Conservation (phyloP, 2,113 vertebrate species). For the Myrmophylax atrothorax region DNA sequence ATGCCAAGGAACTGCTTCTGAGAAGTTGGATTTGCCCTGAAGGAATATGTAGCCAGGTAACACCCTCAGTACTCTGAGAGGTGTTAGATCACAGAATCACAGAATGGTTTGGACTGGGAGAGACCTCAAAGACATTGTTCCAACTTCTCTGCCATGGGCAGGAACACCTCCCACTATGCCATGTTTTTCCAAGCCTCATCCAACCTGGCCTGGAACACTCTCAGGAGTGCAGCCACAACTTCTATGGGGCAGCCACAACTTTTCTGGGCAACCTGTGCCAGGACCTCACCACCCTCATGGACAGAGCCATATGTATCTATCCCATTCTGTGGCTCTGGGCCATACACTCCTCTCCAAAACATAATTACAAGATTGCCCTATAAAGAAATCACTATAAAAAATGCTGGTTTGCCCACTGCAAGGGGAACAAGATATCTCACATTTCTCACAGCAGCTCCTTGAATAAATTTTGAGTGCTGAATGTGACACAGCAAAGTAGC, state of each 20-base stretch:
- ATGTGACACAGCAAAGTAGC: neutral
- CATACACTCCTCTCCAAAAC: neutral
- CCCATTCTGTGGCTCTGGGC: neutral
- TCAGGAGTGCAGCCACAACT: neutral
- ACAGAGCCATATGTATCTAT: too few species aligned
- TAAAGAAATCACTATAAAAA: neutral
- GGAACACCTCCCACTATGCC: rapidly evolving
- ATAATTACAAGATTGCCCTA: neutral
- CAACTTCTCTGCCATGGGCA: rapidly evolving
- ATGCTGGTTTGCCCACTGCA: neutral
- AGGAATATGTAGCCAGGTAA: rapidly evolving
- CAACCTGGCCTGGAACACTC: neutral
- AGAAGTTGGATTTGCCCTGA: neutral
- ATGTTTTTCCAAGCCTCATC: neutral
- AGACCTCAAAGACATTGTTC: neutral
- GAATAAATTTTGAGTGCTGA: neutral
- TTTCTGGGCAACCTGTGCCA: neutral
- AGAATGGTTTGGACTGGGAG: neutral
- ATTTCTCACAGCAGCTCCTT: neutral
- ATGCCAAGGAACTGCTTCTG: neutral
- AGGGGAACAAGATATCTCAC: rapidly evolving
- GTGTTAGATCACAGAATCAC: neutral
- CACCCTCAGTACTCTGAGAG: neutral
- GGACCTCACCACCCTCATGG: neutral
- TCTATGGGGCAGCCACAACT: neutral